phyloP scores from a whole-genome alignment of 92 coral and sea anemone genomes.

The Actinostola sp. region DNA sequence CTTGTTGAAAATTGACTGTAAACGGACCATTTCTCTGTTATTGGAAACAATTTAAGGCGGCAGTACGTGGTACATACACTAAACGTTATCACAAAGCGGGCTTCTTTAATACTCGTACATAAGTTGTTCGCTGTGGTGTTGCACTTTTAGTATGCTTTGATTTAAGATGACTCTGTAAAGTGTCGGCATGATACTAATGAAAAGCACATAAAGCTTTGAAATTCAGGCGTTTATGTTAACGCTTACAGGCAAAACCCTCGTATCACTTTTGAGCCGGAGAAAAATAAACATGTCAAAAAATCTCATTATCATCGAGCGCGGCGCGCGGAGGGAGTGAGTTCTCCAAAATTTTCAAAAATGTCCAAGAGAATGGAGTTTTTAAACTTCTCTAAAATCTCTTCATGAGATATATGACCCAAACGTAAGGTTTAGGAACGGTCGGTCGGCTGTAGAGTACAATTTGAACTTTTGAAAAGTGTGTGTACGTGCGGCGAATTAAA shows the following conservation, averaged over 20 bases:
- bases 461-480: no score
- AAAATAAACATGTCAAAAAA: slow-evolving; percentile 6
- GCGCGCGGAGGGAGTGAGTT: no score
- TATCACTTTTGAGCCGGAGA: background rate
- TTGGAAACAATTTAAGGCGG: background rate
- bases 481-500: no score
- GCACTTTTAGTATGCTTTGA: background rate
- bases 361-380: no score
- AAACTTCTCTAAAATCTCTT: no score
- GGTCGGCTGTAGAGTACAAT: no score
- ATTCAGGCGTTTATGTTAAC: background rate
- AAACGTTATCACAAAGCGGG: background rate
- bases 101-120: background rate
- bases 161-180: background rate
- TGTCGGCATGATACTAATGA: no score
- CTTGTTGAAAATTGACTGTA: slow-evolving; percentile 13
- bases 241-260: background rate
- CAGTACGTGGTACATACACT: background rate
- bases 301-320: background rate
- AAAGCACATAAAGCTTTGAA: no score
- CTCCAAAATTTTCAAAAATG: background rate
- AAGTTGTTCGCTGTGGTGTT: background rate
- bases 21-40: slow-evolving; percentile 1
- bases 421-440: no score
- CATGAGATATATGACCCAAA: no score